Evolutionary conservation across 2,797 vertebrate species (phyloP), one percentile per base, ranked within the genome.

Genomic region (Oophaga sylvatica): DNA sequence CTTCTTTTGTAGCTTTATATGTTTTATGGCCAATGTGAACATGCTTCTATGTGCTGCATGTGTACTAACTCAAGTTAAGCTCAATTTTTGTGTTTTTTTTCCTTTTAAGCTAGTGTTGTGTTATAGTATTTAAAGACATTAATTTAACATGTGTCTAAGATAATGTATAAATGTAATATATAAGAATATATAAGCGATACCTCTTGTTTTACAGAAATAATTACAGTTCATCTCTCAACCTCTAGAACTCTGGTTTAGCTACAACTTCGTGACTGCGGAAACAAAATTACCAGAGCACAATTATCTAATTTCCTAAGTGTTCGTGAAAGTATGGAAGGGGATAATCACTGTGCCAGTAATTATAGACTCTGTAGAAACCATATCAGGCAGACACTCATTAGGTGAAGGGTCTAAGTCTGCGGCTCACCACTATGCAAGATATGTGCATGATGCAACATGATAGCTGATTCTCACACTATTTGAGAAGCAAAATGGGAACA

Each of bases 291-390:
- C 56, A 57, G 56, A 86, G 71, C 59, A 68, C 48, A 86, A 89
- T 89, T 89, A 89, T 89, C 80, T 75, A 89, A 89, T 89, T 86
- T 82, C 35, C 80, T 79, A 81, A 86, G 73, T 71, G 88, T 83
- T 78, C 86, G 88, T 59, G 56, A 86, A 80, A 86, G 71, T 78
- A 68, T 60, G 53, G 57, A 83, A 82, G 53, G 87, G 62, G 86
- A 83, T 89, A 89, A 89, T 89, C 71, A 89, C 62, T 62, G 80
- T 26, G 88, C 53, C 48, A 78, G 73, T 89, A 83, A 89, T 89
- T 62, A 86, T 56, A 82, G 84, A 19, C 48, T 83, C 48, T 79
- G 63, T 79, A 73, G 17, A 81, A 78, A 45, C 71, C 71, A 81
- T 79, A 80, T 29, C 79, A 86, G 48, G 17, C 35, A 79, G 60